Evolutionary conservation across 1,140 invertebrate genomes (phyloP), one percentile per base, ranked within the genome.

Genomic region (Metaphire vulgaris): DNA sequence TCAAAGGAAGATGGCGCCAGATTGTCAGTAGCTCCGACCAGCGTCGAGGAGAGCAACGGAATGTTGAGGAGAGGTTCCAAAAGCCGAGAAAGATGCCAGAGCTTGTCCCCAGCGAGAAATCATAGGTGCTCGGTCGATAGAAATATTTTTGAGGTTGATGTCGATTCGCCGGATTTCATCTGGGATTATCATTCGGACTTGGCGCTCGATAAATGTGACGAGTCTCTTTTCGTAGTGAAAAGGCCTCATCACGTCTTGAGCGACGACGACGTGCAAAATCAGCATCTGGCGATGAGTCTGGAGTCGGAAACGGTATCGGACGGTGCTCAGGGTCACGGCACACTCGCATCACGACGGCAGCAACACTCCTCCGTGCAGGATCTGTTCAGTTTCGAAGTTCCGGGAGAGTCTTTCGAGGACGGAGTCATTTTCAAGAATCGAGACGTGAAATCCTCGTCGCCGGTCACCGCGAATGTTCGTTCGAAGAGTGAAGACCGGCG

Each of bases 151-250:
- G 65, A 77, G 16, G 29, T 67, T 56, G 41, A 78, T 30, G 21
- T 77, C n/a, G 72, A 75, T 56, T 26, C 65, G 2, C 67, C 56
- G 28, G 41, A 73, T 30, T 56, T 71, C 21, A 31, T 34, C n/a
- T 78, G 66, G 65, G 70, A 72, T 26, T 74, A 72, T 2, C 66
- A 68, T 33, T 32, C 33, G 2, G 73, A 31, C 6, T 74, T 79
- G 65, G 65, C 14, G 6, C 21, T 56, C 6, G 41, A 56, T 56
- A 6, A 56, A 21, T 21, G 21, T 56, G 41, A 56, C 21, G 21
- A 56, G 41, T 21, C 41, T 12, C 6, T 56, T 6, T 56, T 56
- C 21, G 41, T 56, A 56, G 41, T 56, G 6, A 56, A 56, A 56
- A 6, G 41, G 21, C 41, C 41, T 6, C 21, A 21, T 56, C 41